phyloP scores from a whole-genome alignment of 1,140 invertebrate species.

The Dryas iulia region DNA sequence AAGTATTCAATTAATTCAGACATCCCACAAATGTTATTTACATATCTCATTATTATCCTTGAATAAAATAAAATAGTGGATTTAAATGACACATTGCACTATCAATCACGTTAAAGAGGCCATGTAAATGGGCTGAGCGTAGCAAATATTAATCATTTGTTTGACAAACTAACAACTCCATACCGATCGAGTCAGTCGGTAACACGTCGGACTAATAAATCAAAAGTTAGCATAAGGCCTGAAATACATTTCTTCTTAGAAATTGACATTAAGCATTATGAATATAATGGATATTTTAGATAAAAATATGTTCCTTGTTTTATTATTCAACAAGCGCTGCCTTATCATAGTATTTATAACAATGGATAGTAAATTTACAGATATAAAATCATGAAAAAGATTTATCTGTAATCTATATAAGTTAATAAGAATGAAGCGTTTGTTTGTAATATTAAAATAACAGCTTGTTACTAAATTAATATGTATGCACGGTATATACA shows the following conservation, averaged over 20 bases:
- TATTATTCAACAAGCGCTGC: no score
- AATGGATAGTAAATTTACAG: no score
- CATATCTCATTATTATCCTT: not conserved
- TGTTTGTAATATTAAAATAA: no score
- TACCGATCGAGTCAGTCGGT: slow-evolving; percentile 39
- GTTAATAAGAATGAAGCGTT: no score
- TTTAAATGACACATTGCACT: slow-evolving; percentile 4
- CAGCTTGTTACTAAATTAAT: no score
- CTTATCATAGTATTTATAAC: no score
- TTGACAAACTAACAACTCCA: slow-evolving; percentile 58
- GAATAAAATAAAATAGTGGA: not conserved
- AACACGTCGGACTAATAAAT: slow-evolving; percentile 52
- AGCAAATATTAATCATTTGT: slow-evolving; percentile 51
- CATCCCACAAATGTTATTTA: not conserved
- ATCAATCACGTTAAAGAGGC: slow-evolving; percentile 36
- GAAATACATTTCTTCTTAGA: not conserved
- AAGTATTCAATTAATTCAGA: not conserved
- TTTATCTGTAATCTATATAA: no score
- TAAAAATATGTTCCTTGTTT: no score
- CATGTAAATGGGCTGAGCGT: slow-evolving; percentile 36
- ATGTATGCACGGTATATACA: no score
- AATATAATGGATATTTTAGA: no score
- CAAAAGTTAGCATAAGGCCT: slow-evolving; percentile 32
- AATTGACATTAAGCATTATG: not conserved
- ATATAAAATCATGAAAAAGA: no score